Base-by-base conservation (phyloP, 1,140 invertebrate species). In the Condylostylus longicornis region DNA sequence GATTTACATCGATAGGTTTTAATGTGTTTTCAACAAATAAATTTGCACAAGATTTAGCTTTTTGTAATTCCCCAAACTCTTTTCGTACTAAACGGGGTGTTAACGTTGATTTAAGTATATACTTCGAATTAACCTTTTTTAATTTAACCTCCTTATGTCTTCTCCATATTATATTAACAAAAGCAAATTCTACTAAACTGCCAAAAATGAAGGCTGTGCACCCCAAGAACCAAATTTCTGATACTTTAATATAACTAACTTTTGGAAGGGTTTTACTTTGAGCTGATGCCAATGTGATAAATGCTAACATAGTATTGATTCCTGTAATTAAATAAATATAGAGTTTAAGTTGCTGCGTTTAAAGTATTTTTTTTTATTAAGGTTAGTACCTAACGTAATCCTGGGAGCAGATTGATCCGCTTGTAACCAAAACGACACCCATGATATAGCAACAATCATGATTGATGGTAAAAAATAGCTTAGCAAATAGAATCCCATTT, bases 351-450 rank as follows among this genome's bases (percentile, higher is more conserved):
- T 14, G 13, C 2, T 14, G 13, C 20, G 2, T 7, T 33, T n/a
- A 0, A 9, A 2, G 0, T 3, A 12, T 15, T 9, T 13, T 2
- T 21, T 25, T 12, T 4, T 17, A 4, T 2, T 5, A 29, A 12
- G 12, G 8, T 29, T 17, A 42, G 63, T 79, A 79, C 54, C 81
- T 54, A 86, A 59, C 45, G 81, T 79, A 35, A 81, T 81, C 46
- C 82, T 68, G n/a, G 84, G 79, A 5, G 85, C 79, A 8, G 82
- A 75, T 2, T 83, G 82, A 53, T 87, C 84, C 17, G 82, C 76
- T 54, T 88, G 84, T 28, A 89, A 62, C 84, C 84, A 89, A 51
- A 89, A 89, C 1, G 84, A 83, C 5, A 89, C 84, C 84, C 85
- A 90, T 0, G 84, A 88, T 35, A 87, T 82, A 12, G 78, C 77